Evolutionary conservation across 2,113 vertebrate species (phyloP), one percentile per base, ranked within the genome.

Genomic region (Clarias macrocephalus): DNA sequence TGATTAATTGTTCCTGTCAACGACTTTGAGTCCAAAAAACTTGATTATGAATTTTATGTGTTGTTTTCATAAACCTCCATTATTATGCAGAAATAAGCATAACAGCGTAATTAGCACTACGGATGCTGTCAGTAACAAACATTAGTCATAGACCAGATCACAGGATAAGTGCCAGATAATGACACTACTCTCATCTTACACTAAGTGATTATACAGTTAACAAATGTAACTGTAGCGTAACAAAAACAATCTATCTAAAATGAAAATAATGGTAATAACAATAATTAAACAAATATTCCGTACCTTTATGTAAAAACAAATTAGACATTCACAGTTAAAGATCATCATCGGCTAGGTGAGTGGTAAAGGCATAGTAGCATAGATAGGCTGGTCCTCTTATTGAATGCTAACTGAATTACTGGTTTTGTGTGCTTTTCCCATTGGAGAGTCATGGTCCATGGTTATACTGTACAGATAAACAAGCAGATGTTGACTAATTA

Each of bases 401-500:
- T 57, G 28, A 86, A n/a, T 18, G 13, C 11, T 80, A 86, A 86
- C 21, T 57, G 62, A 65, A 42, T 54, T 75, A 66, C 28, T 84
- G 30, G 7, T 57, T 85, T 83, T 59, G 30, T 66, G 52, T 33
- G 5, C 37, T 77, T 15, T 11, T 77, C 28, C 84, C 84, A 80
- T 11, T 87, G 25, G 76, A 85, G 52, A 82, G 33, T 84, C 79
- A 81, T 30, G 86, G 80, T 91, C 48, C 68, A 30, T 86, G 72
- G 87, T 82, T 70, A 75, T 86, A 33, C 52, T 80, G 66, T 68
- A 80, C 81, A 80, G 87, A 86, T 80, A 80, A 84, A 82, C 60
- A 52, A 66, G 83, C 85, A 81, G 86, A 90, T 89, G 82, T 79
- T 89, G 72, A 81, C 77, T 90, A 88, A 91, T 89, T 90, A 62